Evolutionary conservation across 2,797 vertebrate genomes (phyloP).

Genomic region (Fratercula arctica): DNA sequence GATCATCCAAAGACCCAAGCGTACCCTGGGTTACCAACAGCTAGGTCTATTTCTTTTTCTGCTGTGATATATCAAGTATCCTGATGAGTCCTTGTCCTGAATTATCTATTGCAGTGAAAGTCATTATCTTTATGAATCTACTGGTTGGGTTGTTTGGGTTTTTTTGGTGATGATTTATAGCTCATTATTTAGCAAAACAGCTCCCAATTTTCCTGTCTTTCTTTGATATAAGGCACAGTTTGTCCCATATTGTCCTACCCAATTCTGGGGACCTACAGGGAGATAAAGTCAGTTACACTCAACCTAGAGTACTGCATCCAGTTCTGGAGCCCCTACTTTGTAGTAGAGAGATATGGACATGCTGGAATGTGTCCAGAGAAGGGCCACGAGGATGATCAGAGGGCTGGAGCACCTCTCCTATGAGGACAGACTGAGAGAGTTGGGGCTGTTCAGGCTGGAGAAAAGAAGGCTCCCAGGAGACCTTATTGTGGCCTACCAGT

Average conservation of each 20-base stretch:
- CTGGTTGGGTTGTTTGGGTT: rapidly evolving
- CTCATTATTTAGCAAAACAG: background rate
- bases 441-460: too few relatives aligned
- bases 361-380: too few relatives aligned
- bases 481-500: too few relatives aligned
- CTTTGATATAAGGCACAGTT: background rate
- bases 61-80: background rate
- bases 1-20: background rate
- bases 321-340: too few relatives aligned
- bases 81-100: background rate
- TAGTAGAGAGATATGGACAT: too few relatives aligned
- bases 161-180: background rate
- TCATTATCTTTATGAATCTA: background rate
- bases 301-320: background rate
- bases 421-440: too few relatives aligned
- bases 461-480: too few relatives aligned
- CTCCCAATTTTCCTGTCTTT: background rate
- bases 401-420: too few relatives aligned
- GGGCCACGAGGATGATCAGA: too few relatives aligned
- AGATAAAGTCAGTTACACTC: background rate
- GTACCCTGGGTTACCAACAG: background rate
- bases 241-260: background rate
- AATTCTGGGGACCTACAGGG: background rate
- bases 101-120: background rate
- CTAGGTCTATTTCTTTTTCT: background rate